These are phyloP conservation scores for Lucifuga dentata DNA, from an alignment of 2,113 vertebrate species.

Conservation along the genomic window DNA sequence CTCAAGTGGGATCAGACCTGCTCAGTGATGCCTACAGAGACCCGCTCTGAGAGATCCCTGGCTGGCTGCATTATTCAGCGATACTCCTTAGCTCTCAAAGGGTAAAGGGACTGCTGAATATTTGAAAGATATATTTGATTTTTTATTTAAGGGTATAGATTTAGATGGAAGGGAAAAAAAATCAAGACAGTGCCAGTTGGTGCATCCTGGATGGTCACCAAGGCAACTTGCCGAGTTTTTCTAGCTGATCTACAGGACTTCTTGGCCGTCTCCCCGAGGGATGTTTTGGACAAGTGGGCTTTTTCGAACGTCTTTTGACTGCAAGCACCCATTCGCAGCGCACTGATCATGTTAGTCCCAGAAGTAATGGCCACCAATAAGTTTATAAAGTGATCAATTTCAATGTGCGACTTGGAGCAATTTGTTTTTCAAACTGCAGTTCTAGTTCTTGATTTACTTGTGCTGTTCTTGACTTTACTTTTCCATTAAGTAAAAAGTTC, in stretches of 20 bases:
- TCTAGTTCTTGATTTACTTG: background rate
- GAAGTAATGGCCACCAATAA: constrained; percentile 42
- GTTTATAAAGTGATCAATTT: constrained; percentile 22
- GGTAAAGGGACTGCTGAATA: constrained; percentile 81
- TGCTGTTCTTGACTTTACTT: background rate
- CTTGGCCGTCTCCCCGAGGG: constrained; percentile 71
- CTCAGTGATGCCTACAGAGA: constrained; percentile 79
- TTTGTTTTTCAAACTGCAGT: background rate
- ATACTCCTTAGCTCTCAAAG: constrained; percentile 77
- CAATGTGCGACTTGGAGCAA: too few relatives aligned
- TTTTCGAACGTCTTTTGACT: constrained; percentile 71
- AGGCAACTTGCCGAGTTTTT: constrained; percentile 78
- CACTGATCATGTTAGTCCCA: constrained; percentile 70
- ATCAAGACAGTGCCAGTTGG: constrained; percentile 72
- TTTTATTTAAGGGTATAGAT: constrained; percentile 81
- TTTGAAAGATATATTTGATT: constrained; percentile 82
- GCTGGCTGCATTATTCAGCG: constrained; percentile 85
- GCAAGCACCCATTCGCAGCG: constrained; percentile 46
- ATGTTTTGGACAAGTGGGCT: constrained; percentile 66
- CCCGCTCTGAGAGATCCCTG: constrained; percentile 81
- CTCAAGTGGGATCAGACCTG: constrained; percentile 80
- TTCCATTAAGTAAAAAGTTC: constrained; percentile 21
- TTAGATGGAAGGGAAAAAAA: constrained; percentile 57
- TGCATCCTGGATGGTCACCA: constrained; percentile 77
- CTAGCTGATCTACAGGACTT: constrained; percentile 73